These are phyloP conservation scores for Ataeniobius toweri DNA, from an alignment of 2,797 vertebrate genomes.

Conservation along the genomic window DNA sequence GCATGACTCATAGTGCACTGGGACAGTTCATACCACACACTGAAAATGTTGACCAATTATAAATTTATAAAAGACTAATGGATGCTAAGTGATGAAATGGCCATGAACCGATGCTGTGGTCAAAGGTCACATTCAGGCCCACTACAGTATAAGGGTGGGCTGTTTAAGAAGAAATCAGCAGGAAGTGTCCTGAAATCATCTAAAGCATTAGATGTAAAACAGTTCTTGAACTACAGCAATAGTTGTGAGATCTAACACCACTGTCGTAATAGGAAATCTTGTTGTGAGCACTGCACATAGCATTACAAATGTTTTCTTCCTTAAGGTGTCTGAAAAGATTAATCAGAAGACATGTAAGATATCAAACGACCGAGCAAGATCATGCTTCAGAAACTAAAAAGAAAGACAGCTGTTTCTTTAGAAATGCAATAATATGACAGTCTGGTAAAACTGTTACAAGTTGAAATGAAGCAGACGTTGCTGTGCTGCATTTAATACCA, in stretches of 20 bases:
- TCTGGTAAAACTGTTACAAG: neutral
- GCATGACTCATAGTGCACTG: constrained; percentile 8
- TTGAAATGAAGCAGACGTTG: neutral
- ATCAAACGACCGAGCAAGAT: neutral
- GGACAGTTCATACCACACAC: constrained; percentile 22
- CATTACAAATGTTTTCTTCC: neutral
- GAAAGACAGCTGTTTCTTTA: neutral
- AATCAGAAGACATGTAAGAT: neutral
- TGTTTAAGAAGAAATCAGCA: constrained; percentile 39
- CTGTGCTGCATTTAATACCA: neutral
- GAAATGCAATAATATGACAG: neutral
- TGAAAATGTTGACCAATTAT: constrained; percentile 27
- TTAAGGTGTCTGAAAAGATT: neutral
- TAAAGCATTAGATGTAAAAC: neutral
- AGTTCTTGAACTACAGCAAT: neutral
- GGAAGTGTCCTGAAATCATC: neutral
- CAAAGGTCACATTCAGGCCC: constrained; percentile 44
- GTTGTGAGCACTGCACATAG: neutral
- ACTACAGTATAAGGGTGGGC: constrained; percentile 34
- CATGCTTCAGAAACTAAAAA: neutral
- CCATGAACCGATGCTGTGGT: constrained; percentile 38
- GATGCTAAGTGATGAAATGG: constrained; percentile 20
- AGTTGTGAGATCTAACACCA: neutral
- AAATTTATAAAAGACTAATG: constrained; percentile 30
- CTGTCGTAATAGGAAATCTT: neutral